Evolutionary conservation across 1,140 invertebrate species (phyloP).

Genomic region (Drosophila watanabei): DNA sequence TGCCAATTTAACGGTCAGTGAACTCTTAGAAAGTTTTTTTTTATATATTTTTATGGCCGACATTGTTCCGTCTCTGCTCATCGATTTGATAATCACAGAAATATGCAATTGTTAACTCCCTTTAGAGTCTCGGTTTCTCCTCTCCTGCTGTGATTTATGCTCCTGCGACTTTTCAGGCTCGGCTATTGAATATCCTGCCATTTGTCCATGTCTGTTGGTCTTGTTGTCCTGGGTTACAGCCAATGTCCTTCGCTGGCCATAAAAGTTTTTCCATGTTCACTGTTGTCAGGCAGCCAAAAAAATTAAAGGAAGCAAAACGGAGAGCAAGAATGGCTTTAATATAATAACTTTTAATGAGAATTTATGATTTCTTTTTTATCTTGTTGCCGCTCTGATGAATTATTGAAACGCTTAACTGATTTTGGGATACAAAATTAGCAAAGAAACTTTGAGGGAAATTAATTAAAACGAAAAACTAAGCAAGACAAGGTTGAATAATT

Average conservation of each 20-base stretch:
- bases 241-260: conserved; percentile 31
- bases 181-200: conserved; percentile 61
- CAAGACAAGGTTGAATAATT: neutral
- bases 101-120: conserved; percentile 55
- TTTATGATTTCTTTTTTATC: conserved; percentile 67
- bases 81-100: conserved; percentile 53
- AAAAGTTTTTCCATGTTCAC: conserved; percentile 64
- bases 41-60: conserved; percentile 16
- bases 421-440: conserved; percentile 5
- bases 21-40: conserved; percentile 46
- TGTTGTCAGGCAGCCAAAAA: conserved; percentile 64
- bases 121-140: conserved; percentile 1
- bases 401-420: conserved; percentile 39
- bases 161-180: conserved; percentile 7
- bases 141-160: conserved; percentile 58
- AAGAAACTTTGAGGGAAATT: neutral
- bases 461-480: neutral
- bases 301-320: conserved; percentile 5
- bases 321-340: conserved; percentile 22
- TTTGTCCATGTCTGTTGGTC: conserved; percentile 56
- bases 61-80: conserved; percentile 39
- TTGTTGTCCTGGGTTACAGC: conserved; percentile 38
- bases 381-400: conserved; percentile 41
- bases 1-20: conserved; percentile 71
- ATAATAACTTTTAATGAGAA: conserved; percentile 76